Percentiles rank a stretch among this genome's conserved stretches.
Conservation (phyloP, 2,888 invertebrate genomes). For the Phorcus lineatus region DNA sequence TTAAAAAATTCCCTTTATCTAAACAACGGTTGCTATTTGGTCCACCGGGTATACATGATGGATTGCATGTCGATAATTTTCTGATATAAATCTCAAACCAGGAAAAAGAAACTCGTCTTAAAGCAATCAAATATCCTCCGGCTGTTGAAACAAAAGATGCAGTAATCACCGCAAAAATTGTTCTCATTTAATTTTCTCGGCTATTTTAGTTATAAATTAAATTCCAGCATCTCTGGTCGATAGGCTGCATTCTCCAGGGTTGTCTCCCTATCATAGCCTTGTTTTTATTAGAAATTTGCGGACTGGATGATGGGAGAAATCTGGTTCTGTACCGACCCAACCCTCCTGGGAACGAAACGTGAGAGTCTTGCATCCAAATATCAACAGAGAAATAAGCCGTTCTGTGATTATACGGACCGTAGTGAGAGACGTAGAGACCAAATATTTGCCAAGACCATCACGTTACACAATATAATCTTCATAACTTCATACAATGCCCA, state of each 20-base stretch:
- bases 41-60: too few relatives aligned
- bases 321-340: neutral
- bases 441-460: neutral
- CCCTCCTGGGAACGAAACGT: neutral
- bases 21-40: too few relatives aligned
- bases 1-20: too few relatives aligned
- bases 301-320: neutral
- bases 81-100: neutral
- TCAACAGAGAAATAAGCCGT: neutral
- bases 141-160: constrained; percentile 4
- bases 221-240: neutral
- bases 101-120: neutral
- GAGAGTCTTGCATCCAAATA: neutral
- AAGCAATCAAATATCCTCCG: constrained; percentile 1
- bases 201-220: constrained; percentile 5
- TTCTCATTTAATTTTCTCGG: constrained; percentile 7
- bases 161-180: constrained; percentile 1
- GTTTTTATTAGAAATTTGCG: neutral
- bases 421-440: neutral
- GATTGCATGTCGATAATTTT: too few relatives aligned
- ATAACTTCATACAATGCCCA: neutral
- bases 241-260: neutral
- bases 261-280: neutral
- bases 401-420: neutral
- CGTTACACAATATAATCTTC: neutral